A percentile compares a stretch with the other conserved stretches of the same genome.
phyloP scores from a whole-genome alignment of 2,888 invertebrate genomes.

The Nemotelus pantherinus region DNA sequence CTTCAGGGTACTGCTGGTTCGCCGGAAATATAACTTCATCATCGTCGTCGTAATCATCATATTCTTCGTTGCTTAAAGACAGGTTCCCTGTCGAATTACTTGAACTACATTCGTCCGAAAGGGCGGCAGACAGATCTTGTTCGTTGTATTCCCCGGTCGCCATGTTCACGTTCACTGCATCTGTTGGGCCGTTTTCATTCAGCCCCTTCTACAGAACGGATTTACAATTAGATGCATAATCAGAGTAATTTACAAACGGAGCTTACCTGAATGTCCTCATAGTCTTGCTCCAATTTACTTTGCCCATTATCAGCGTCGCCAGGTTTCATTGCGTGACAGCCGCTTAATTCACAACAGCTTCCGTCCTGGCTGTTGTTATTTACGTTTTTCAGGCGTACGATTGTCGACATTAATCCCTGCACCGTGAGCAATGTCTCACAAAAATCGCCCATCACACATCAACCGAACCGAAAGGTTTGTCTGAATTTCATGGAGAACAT shows the following conservation, averaged over 20 bases:
- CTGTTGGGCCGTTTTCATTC: slow-evolving; percentile 19
- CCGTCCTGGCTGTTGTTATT: slow-evolving; percentile 45
- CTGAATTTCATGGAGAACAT: slow-evolving; percentile 3
- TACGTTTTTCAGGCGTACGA: slow-evolving; percentile 40
- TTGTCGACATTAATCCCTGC: slow-evolving; percentile 32
- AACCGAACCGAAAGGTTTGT: slow-evolving; percentile 10
- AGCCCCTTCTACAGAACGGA: background rate
- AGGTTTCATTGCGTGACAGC: slow-evolving; percentile 47
- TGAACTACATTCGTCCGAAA: slow-evolving; percentile 57
- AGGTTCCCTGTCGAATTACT: slow-evolving; percentile 64
- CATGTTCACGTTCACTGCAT: background rate
- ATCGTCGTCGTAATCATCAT: slow-evolving; percentile 57
- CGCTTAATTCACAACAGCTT: slow-evolving; percentile 40
- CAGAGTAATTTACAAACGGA: background rate
- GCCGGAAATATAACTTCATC: slow-evolving; percentile 58
- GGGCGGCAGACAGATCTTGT: slow-evolving; percentile 3
- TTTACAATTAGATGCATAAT: too few relatives aligned
- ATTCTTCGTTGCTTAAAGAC: slow-evolving; percentile 62
- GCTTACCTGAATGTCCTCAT: slow-evolving; percentile 24
- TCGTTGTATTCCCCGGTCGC: background rate
- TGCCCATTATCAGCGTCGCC: slow-evolving; percentile 8
- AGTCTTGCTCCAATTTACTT: background rate
- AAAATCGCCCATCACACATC: slow-evolving; percentile 31
- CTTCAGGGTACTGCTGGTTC: slow-evolving; percentile 55
- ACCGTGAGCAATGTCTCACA: slow-evolving; percentile 11